These are phyloP conservation scores for Ranitomeya variabilis DNA, from an alignment of 2,113 vertebrate genomes.

Conservation along the genomic window DNA sequence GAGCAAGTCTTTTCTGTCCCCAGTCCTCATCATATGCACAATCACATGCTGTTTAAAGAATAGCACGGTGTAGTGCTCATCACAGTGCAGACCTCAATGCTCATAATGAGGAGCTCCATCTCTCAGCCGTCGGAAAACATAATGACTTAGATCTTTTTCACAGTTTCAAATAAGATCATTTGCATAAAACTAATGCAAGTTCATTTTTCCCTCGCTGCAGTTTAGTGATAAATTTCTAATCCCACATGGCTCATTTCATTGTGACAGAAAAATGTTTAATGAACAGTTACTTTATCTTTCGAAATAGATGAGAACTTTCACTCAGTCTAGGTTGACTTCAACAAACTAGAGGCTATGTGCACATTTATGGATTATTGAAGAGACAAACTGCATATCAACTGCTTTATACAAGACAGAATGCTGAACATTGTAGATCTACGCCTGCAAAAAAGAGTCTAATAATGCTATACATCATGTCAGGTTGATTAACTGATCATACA, in stretches of 20 bases:
- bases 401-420: neutral
- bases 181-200: constrained; percentile 55
- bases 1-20: constrained; percentile 1
- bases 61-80: constrained; percentile 31
- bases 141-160: constrained; percentile 52
- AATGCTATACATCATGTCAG: neutral
- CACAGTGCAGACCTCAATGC: constrained; percentile 8
- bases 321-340: neutral
- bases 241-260: constrained; percentile 48
- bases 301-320: constrained; percentile 41
- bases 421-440: neutral
- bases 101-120: constrained; percentile 45
- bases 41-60: constrained; percentile 36
- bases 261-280: constrained; percentile 52
- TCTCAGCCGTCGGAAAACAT: constrained; percentile 41
- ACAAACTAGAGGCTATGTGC: neutral
- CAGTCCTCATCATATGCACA: constrained; percentile 33
- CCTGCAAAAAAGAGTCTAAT: neutral
- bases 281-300: constrained; percentile 45
- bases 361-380: neutral
- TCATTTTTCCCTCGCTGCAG: constrained; percentile 52
- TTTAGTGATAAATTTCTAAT: constrained; percentile 55
- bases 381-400: neutral
- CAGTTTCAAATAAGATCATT: constrained; percentile 52
- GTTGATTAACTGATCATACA: neutral